A percentile compares a stretch with the other conserved stretches of the same genome.
These are phyloP conservation scores for Trogon melanurus DNA, from an alignment of 2,113 vertebrate genomes.

Conservation along the genomic window DNA sequence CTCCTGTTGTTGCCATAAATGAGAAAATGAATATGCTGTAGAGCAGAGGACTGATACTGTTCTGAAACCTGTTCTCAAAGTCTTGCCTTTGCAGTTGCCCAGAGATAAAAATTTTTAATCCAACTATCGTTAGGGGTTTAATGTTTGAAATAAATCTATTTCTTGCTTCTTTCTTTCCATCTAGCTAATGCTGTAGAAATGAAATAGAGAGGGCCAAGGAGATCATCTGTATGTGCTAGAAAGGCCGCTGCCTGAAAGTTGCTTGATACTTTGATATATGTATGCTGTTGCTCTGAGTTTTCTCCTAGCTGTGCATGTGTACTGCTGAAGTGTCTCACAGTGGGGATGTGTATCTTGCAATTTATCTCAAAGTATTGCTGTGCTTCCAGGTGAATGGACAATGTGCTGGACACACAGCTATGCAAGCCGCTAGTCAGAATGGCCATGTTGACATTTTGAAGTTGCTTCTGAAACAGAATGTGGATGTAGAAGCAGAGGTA, in stretches of 20 bases:
- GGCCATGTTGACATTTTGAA: conserved; percentile 98
- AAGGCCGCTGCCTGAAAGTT: background rate
- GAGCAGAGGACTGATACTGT: background rate
- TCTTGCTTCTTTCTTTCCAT: background rate
- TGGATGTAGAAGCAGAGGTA: conserved; percentile 99
- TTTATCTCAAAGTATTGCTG: background rate
- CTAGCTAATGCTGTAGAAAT: background rate
- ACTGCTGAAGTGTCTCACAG: background rate
- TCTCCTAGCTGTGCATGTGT: background rate
- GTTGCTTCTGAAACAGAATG: conserved; percentile 95
- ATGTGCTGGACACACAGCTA: conserved; percentile 97
- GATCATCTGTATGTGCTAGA: background rate
- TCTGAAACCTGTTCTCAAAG: background rate
- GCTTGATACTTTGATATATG: background rate
- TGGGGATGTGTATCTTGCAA: background rate
- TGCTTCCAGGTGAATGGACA: conserved; percentile 93
- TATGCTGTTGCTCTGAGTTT: background rate
- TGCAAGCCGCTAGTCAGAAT: conserved; percentile 99
- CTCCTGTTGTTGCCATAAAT: background rate
- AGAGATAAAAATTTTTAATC: background rate
- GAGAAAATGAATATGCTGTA: background rate
- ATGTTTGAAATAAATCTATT: background rate
- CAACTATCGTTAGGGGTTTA: background rate
- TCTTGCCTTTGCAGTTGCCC: background rate
- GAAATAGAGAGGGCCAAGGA: background rate